phyloP scores from a whole-genome alignment of 2,888 invertebrate species.

The Erebia epiphron region DNA sequence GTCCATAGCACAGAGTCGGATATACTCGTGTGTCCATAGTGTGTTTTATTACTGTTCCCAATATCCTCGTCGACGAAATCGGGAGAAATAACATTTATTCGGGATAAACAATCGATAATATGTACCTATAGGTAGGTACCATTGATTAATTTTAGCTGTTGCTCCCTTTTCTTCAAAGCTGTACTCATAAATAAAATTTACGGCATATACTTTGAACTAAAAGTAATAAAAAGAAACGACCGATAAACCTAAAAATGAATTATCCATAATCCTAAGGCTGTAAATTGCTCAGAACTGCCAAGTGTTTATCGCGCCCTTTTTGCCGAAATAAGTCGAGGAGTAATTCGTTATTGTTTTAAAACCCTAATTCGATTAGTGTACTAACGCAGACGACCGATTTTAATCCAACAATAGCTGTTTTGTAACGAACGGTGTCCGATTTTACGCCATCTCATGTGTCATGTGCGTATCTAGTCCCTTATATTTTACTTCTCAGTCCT shows the following conservation, averaged over 20 bases:
- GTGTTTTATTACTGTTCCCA: too few relatives aligned
- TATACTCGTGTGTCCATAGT: too few relatives aligned
- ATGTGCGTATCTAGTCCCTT: too few relatives aligned
- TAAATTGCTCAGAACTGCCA: slow-evolving; percentile 21
- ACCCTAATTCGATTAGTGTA: not conserved
- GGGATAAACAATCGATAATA: too few relatives aligned
- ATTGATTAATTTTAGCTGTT: too few relatives aligned
- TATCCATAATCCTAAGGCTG: slow-evolving; percentile 20
- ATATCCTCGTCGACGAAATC: too few relatives aligned
- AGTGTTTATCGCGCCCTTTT: slow-evolving; percentile 26
- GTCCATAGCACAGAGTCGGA: too few relatives aligned
- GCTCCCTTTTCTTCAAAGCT: not conserved
- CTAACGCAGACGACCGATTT: not conserved
- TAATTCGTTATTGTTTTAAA: slow-evolving; percentile 20
- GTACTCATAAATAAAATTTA: slow-evolving; percentile 3
- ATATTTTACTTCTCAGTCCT: too few relatives aligned
- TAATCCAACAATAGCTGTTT: not conserved
- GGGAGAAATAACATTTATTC: too few relatives aligned
- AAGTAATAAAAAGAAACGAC: slow-evolving; percentile 5
- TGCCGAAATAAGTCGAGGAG: slow-evolving; percentile 7
- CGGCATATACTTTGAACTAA: not conserved
- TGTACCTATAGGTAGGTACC: too few relatives aligned
- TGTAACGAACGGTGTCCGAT: not conserved
- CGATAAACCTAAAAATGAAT: slow-evolving; percentile 22
- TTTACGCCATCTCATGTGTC: not conserved